Percentiles rank a stretch among this genome's conserved stretches.
These are phyloP conservation scores for Halictus quadricinctus DNA, from an alignment of 2,888 invertebrate genomes.

Conservation along the genomic window DNA sequence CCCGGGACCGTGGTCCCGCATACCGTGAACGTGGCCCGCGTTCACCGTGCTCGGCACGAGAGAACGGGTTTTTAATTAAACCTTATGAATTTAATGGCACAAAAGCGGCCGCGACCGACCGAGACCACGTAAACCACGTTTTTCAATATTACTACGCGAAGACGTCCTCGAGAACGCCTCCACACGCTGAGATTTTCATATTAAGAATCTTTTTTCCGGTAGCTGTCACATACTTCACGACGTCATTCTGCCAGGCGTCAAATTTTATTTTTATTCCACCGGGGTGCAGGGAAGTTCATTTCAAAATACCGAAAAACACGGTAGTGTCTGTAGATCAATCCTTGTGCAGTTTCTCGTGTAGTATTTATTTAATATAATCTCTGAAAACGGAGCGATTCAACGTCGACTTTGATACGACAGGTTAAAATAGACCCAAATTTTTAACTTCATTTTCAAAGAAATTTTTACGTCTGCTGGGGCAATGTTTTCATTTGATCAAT, in stretches of 20 bases:
- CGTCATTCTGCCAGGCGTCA: background rate
- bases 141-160: background rate
- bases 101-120: slow-evolving; percentile 17
- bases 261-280: background rate
- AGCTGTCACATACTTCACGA: background rate
- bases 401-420: background rate
- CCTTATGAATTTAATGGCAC: slow-evolving; percentile 54
- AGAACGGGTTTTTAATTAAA: slow-evolving; percentile 65
- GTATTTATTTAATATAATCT: background rate
- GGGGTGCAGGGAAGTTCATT: too few species aligned
- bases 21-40: slow-evolving; percentile 33
- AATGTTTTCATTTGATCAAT: background rate
- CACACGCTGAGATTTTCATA: background rate
- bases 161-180: background rate
- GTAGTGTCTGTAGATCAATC: too few species aligned
- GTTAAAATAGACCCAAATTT: background rate
- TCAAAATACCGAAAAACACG: too few species aligned
- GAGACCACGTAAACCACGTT: background rate
- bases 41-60: slow-evolving; percentile 32
- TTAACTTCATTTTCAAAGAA: background rate
- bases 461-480: background rate
- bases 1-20: slow-evolving; percentile 8
- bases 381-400: background rate
- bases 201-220: background rate
- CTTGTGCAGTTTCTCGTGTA: too few species aligned